These are phyloP conservation scores for Caenorhabditis drosophilae DNA, from an alignment of 2,888 invertebrate genomes.

Conservation along the genomic window DNA sequence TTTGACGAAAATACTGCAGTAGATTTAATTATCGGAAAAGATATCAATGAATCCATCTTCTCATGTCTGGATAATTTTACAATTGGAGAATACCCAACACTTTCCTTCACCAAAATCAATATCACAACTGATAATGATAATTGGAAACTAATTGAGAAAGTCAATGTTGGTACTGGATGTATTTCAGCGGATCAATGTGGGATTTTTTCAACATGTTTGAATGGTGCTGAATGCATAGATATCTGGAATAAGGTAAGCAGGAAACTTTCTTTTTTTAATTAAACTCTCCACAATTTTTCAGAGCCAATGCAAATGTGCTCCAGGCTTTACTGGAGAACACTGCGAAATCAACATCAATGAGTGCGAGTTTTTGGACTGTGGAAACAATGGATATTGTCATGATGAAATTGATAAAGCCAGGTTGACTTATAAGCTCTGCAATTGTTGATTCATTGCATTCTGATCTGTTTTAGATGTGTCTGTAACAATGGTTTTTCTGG, in stretches of 20 bases:
- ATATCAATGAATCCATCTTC: slow-evolving; percentile 8
- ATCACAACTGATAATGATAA: slow-evolving; percentile 18
- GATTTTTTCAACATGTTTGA: slow-evolving; percentile 40
- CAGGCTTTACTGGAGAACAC: slow-evolving; percentile 54
- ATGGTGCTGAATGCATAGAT: slow-evolving; percentile 46
- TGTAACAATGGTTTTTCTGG: slow-evolving; percentile 56
- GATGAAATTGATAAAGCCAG: slow-evolving; percentile 43
- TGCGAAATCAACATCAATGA: slow-evolving; percentile 57
- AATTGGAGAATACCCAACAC: slow-evolving; percentile 32
- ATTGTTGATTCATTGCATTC: background rate
- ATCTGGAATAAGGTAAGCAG: slow-evolving; percentile 41
- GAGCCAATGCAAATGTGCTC: slow-evolving; percentile 32
- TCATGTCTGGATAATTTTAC: slow-evolving; percentile 39
- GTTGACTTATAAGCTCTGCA: slow-evolving; percentile 19
- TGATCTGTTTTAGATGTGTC: slow-evolving; percentile 41
- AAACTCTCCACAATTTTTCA: slow-evolving; percentile 4
- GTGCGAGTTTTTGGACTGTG: slow-evolving; percentile 41
- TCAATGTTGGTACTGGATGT: slow-evolving; percentile 39
- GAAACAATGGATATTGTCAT: slow-evolving; percentile 44
- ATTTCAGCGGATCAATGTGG: slow-evolving; percentile 49
- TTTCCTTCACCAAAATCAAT: slow-evolving; percentile 39
- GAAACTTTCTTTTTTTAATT: background rate
- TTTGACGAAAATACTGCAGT: slow-evolving; percentile 11
- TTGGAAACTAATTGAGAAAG: slow-evolving; percentile 25
- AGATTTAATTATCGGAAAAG: slow-evolving; percentile 21